Evolutionary conservation across 1,140 invertebrate genomes (phyloP).

Genomic region (Penaeus indicus): DNA sequence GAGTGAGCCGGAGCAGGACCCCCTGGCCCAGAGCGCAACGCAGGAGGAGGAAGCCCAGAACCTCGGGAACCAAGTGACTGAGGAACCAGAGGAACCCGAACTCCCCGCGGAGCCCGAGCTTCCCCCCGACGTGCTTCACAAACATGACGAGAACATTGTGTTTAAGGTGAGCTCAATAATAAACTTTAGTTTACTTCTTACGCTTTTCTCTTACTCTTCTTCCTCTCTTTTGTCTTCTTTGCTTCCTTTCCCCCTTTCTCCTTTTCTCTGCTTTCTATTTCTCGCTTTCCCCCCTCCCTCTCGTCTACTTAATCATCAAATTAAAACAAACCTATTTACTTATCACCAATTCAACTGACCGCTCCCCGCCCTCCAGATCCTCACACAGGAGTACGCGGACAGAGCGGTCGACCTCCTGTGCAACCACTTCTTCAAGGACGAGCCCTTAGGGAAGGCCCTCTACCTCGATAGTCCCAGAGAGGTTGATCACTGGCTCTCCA

Average conservation of each 20-base stretch:
- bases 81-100: slow-evolving; percentile 65
- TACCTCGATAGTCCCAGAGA: slow-evolving; percentile 65
- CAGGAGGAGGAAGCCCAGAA: slow-evolving; percentile 39
- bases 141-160: slow-evolving; percentile 63
- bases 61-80: slow-evolving; percentile 31
- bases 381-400: slow-evolving; percentile 65
- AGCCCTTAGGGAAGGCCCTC: slow-evolving; percentile 64
- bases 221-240: neutral
- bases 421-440: slow-evolving; percentile 68
- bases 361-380: slow-evolving; percentile 37
- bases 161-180: slow-evolving; percentile 49
- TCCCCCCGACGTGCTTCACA: slow-evolving; percentile 64
- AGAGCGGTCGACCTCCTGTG: slow-evolving; percentile 68
- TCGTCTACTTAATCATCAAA: neutral
- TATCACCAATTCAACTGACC: neutral
- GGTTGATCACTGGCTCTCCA: slow-evolving; percentile 66
- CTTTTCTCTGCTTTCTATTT: neutral
- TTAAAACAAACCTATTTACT: neutral
- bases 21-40: neutral
- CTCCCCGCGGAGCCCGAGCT: slow-evolving; percentile 67
- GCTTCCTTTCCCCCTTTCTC: slow-evolving; percentile 6
- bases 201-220: slow-evolving; percentile 22
- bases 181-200: neutral
- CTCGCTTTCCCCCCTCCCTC: neutral
- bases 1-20: too few species aligned